Conservation (phyloP, 1,140 invertebrate genomes). For the Apis dorsata region DNA sequence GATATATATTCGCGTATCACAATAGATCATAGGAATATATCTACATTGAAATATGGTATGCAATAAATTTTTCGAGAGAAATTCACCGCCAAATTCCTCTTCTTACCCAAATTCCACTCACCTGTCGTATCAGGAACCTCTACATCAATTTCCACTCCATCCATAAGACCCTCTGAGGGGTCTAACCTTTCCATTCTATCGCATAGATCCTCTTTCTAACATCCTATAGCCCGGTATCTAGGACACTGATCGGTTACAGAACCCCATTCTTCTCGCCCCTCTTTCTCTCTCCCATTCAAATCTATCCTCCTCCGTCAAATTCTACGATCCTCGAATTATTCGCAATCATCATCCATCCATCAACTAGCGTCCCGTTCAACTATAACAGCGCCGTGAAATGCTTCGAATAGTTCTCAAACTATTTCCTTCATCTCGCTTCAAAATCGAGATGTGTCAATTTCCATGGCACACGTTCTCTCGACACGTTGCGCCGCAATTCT, state of each 20-base stretch:
- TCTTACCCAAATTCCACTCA: neutral
- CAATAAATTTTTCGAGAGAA: neutral
- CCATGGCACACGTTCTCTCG: neutral
- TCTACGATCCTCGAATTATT: neutral
- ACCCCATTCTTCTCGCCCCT: neutral
- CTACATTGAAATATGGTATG: neutral
- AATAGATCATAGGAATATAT: neutral
- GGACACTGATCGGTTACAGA: neutral
- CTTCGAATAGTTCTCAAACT: neutral
- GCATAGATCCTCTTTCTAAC: neutral
- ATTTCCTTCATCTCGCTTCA: neutral
- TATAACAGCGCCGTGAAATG: neutral
- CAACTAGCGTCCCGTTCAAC: neutral
- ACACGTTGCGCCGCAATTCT: too few species aligned
- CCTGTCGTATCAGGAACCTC: neutral
- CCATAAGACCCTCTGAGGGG: too few species aligned
- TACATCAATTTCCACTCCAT: neutral
- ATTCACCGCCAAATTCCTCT: neutral
- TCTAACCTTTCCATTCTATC: neutral
- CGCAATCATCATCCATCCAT: neutral
- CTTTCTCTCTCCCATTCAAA: too few species aligned
- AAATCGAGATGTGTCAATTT: neutral
- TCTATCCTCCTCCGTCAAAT: neutral
- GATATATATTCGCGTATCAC: too few species aligned
- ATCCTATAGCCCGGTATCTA: neutral